A percentile compares a stretch with the other conserved stretches of the same genome.
These are phyloP conservation scores for Andrena dorsata DNA, from an alignment of 2,888 invertebrate species.

Conservation along the genomic window DNA sequence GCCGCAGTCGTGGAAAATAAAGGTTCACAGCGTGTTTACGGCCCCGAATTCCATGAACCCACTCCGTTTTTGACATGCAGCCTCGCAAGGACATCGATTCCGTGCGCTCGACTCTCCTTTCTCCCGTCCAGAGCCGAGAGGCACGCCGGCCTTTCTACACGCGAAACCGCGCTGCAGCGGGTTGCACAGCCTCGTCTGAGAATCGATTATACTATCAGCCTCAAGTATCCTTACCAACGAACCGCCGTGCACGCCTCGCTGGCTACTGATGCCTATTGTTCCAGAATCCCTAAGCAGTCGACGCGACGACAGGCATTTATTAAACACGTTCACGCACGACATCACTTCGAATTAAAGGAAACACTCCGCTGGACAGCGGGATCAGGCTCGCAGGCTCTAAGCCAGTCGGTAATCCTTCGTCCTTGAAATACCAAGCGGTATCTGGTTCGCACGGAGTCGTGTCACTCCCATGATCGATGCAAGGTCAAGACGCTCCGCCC, in stretches of 20 bases:
- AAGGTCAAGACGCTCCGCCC: constrained; percentile 53
- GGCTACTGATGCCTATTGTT: no score
- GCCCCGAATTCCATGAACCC: constrained; percentile 28
- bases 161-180: constrained; percentile 2
- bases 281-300: neutral
- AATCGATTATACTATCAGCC: constrained; percentile 31
- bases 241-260: neutral
- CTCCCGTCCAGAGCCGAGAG: constrained; percentile 25
- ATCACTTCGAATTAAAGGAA: neutral
- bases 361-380: neutral
- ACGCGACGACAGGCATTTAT: neutral
- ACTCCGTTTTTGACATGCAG: constrained; percentile 39
- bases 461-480: constrained; percentile 63
- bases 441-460: constrained; percentile 45
- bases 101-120: constrained; percentile 49
- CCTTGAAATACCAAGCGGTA: constrained; percentile 56
- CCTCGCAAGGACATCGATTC: constrained; percentile 53
- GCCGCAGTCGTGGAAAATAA: constrained; percentile 14
- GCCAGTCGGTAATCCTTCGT: constrained; percentile 34
- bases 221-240: neutral
- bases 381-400: constrained; percentile 7
- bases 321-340: neutral
- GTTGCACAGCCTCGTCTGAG: neutral
- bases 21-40: constrained; percentile 24
- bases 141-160: constrained; percentile 35